Percentiles rank a stretch among this genome's conserved stretches.
Evolutionary conservation across 2,113 vertebrate species (phyloP).

Genomic region (Chaetorhynchus papuensis): DNA sequence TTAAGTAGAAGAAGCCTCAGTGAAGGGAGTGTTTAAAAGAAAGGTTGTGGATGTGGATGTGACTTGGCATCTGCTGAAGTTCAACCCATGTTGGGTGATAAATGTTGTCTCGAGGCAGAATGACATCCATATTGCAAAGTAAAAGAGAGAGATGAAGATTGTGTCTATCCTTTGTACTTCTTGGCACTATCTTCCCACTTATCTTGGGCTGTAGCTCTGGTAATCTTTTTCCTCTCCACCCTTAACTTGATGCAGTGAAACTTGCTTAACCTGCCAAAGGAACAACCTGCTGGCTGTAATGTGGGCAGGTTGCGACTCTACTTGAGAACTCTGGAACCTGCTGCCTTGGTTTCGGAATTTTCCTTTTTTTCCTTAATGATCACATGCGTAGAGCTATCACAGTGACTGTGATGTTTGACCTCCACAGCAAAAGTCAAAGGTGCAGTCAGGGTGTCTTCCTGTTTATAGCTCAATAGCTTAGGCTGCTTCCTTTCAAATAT

Average conservation of each 20-base stretch:
- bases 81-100: not conserved
- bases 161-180: conserved; percentile 32
- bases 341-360: not conserved
- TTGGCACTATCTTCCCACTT: not conserved
- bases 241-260: conserved; percentile 28
- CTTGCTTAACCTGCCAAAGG: conserved; percentile 21
- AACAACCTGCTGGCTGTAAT: conserved; percentile 11
- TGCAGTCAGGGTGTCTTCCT: conserved; percentile 49
- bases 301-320: not conserved
- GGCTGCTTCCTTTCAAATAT: conserved; percentile 35
- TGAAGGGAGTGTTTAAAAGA: not conserved
- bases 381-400: not conserved
- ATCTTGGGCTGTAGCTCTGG: conserved; percentile 35
- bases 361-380: not conserved
- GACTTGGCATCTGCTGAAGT: conserved; percentile 8
- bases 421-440: conserved; percentile 48
- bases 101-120: conserved; percentile 3
- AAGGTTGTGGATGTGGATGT: not conserved
- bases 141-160: conserved; percentile 30
- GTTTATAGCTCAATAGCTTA: conserved; percentile 24
- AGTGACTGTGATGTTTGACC: conserved; percentile 17
- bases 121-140: conserved; percentile 22
- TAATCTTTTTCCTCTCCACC: conserved; percentile 50
- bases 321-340: conserved; percentile 8
- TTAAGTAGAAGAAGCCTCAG: not conserved